Evolutionary conservation across 2,888 invertebrate genomes (phyloP).

Genomic region (Chloroclystis v-ata): DNA sequence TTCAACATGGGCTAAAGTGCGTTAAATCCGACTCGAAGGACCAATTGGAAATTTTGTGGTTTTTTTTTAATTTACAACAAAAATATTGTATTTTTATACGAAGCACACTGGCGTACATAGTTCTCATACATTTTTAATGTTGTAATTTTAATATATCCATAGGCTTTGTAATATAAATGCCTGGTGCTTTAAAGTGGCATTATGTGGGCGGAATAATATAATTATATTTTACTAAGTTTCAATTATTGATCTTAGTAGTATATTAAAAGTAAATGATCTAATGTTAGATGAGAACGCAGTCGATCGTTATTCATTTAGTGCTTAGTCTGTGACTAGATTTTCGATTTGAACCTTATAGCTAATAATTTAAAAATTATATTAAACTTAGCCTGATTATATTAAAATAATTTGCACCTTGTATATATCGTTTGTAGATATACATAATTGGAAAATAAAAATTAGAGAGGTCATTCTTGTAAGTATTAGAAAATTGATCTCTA

Average conservation of each 20-base stretch:
- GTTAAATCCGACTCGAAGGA: conserved; percentile 7
- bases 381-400: conserved; percentile 13
- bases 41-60: not conserved
- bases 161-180: conserved; percentile 28
- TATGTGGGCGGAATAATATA: conserved; percentile 18
- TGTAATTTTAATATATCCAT: conserved; percentile 9
- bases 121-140: not conserved
- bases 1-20: conserved; percentile 2
- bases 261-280: not conserved
- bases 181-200: conserved; percentile 31
- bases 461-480: conserved; percentile 12
- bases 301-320: conserved; percentile 1
- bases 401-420: conserved; percentile 10
- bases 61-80: not conserved
- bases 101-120: too few relatives aligned
- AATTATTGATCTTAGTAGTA: conserved; percentile 18
- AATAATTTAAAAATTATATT: not conserved
- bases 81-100: not conserved
- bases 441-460: conserved; percentile 5
- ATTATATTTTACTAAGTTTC: conserved; percentile 25
- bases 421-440: conserved; percentile 14
- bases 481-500: conserved; percentile 29
- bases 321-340: conserved; percentile 6
- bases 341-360: not conserved
- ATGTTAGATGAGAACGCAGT: not conserved